Percentiles rank a stretch among this genome's conserved stretches.
Evolutionary conservation across 2,113 vertebrate species (phyloP).

Genomic region (Perca schrenkii): DNA sequence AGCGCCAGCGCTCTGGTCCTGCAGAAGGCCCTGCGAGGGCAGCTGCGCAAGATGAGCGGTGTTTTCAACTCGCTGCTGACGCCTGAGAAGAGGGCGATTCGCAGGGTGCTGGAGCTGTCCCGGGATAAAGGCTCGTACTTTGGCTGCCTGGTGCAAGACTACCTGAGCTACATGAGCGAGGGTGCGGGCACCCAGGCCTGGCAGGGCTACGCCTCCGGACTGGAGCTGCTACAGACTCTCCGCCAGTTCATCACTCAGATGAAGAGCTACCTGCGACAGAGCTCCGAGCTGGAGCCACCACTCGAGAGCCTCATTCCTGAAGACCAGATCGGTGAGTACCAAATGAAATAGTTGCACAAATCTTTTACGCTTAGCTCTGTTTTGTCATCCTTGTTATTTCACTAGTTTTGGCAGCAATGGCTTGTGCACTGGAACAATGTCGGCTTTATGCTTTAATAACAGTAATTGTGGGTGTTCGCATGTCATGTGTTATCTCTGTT

Average conservation of each 20-base stretch:
- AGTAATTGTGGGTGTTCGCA: background rate
- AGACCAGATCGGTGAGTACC: slow-evolving; percentile 94
- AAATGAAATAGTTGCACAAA: background rate
- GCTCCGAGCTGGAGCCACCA: slow-evolving; percentile 94
- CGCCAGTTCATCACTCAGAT: slow-evolving; percentile 99
- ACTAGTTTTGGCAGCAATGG: background rate
- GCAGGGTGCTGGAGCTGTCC: slow-evolving; percentile 90
- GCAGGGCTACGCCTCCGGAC: slow-evolving; percentile 89
- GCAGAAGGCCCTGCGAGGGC: slow-evolving; percentile 90
- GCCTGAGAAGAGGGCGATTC: slow-evolving; percentile 91
- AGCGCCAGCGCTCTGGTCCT: slow-evolving; percentile 87
- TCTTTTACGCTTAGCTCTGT: background rate
- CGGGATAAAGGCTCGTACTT: slow-evolving; percentile 93
- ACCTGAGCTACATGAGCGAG: slow-evolving; percentile 93
- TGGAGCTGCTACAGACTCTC: slow-evolving; percentile 94
- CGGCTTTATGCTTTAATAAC: background rate
- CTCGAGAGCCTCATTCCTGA: slow-evolving; percentile 95
- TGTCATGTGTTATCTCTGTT: no score
- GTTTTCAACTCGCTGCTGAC: slow-evolving; percentile 95
- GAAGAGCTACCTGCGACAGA: slow-evolving; percentile 96
- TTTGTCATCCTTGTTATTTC: background rate
- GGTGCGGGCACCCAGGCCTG: slow-evolving; percentile 84
- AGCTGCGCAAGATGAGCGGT: slow-evolving; percentile 91
- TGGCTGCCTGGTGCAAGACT: slow-evolving; percentile 95
- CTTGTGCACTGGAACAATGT: background rate